Conservation (phyloP, 2,888 invertebrate species). For the Cosmia pyralina region DNA sequence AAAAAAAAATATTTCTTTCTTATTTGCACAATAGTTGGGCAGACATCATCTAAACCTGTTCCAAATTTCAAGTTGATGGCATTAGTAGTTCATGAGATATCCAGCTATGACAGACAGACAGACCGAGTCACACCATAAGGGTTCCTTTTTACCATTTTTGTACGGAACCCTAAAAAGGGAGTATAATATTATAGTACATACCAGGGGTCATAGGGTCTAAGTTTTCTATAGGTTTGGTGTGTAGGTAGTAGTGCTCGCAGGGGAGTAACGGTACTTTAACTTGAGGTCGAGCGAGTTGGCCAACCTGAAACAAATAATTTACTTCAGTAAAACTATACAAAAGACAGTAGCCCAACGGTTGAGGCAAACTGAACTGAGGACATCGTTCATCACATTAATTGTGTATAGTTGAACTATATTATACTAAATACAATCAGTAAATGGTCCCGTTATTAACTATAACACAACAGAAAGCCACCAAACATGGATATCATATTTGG, state of each 20-base stretch:
- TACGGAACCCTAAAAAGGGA: no score
- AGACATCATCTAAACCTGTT: no score
- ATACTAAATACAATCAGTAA: not conserved
- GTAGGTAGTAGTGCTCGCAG: conserved; percentile 97
- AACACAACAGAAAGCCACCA: not conserved
- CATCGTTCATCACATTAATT: not conserved
- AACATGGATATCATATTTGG: not conserved
- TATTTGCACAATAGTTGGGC: no score
- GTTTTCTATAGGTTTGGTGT: conserved; percentile 95
- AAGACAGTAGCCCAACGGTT: no score
- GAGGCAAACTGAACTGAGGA: conserved; percentile 5
- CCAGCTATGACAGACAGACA: no score
- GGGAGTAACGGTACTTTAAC: conserved; percentile 97
- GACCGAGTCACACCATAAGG: no score
- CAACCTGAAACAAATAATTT: conserved; percentile 87
- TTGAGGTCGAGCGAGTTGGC: conserved; percentile 95
- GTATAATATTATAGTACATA: conserved; percentile 76
- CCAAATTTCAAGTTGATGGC: no score
- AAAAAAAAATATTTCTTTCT: no score
- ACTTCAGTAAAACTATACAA: conserved; percentile 1
- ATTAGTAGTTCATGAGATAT: no score
- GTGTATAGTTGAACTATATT: not conserved
- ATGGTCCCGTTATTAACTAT: no score
- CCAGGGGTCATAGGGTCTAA: conserved; percentile 95
- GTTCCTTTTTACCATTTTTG: no score